A percentile compares a stretch with the other conserved stretches of the same genome.
Evolutionary conservation across 2,888 invertebrate genomes (phyloP).

Genomic region (Cinara cedri): DNA sequence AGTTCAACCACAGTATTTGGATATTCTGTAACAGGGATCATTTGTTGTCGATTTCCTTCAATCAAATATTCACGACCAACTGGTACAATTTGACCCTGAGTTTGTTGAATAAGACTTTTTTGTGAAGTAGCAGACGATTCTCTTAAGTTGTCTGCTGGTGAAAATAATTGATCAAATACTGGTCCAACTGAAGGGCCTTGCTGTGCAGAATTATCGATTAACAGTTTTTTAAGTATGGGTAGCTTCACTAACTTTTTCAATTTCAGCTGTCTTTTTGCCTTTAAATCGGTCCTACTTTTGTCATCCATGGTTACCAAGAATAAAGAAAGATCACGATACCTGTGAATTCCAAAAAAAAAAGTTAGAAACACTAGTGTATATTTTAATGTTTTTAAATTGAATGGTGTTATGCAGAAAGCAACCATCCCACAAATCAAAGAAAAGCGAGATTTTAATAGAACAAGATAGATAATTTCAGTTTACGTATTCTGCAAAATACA

Average conservation of each 20-base stretch:
- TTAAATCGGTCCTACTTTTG: conserved; percentile 20
- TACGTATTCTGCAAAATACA: no score
- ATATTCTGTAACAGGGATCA: conserved; percentile 12
- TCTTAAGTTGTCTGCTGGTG: conserved; percentile 15
- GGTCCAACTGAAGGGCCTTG: conserved; percentile 17
- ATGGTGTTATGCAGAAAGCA: no score
- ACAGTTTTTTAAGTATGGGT: background rate
- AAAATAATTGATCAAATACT: conserved; percentile 19
- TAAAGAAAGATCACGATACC: background rate
- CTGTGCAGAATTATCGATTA: background rate
- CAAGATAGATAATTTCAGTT: no score
- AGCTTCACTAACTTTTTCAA: conserved; percentile 21
- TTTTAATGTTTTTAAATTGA: background rate
- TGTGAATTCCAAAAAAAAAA: conserved; percentile 21
- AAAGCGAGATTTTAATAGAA: no score
- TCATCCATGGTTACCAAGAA: conserved; percentile 28
- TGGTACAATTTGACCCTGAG: conserved; percentile 41
- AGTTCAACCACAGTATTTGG: conserved; percentile 78
- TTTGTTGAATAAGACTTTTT: conserved; percentile 15
- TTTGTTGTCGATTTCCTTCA: conserved; percentile 20
- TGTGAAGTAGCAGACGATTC: conserved; percentile 33
- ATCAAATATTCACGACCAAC: conserved; percentile 24
- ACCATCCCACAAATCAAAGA: no score
- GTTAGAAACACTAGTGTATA: background rate
- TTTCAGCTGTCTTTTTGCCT: conserved; percentile 1